phyloP scores from a whole-genome alignment of 2,888 invertebrate genomes.

The Ceriagrion tenellum region DNA sequence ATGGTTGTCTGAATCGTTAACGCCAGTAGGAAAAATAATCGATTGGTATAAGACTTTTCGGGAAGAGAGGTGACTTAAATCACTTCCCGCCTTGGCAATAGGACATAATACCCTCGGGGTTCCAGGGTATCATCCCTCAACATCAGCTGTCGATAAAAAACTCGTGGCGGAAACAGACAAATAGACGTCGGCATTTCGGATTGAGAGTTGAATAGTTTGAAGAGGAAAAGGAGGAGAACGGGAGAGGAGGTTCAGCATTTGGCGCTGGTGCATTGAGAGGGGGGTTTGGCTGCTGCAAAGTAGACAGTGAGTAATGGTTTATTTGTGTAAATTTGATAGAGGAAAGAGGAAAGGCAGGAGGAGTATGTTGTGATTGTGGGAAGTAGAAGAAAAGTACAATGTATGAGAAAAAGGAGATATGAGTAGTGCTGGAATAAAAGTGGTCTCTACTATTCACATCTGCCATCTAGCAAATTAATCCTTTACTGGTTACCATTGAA shows the following conservation, averaged over 20 bases:
- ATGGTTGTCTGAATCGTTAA: too few species aligned
- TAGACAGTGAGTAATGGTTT: slow-evolving; percentile 40
- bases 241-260: not conserved
- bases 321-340: slow-evolving; percentile 44
- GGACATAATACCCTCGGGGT: not conserved
- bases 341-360: not conserved
- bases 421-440: too few species aligned
- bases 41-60: not conserved
- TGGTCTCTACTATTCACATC: too few species aligned
- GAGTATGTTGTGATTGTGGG: not conserved
- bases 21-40: not conserved
- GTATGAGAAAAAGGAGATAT: not conserved
- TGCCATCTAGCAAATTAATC: too few species aligned
- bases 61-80: not conserved
- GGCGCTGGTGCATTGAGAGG: not conserved
- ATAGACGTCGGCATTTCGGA: slow-evolving; percentile 14
- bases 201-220: not conserved
- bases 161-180: not conserved
- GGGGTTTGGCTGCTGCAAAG: too few species aligned
- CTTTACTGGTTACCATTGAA: too few species aligned
- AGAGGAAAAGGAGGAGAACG: not conserved
- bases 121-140: slow-evolving; percentile 45
- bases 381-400: not conserved
- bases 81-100: slow-evolving; percentile 13
- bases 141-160: slow-evolving; percentile 51